A percentile compares a stretch with the other conserved stretches of the same genome.
Conservation (phyloP, 2,113 vertebrate genomes). For the Megaceryle maxima region DNA sequence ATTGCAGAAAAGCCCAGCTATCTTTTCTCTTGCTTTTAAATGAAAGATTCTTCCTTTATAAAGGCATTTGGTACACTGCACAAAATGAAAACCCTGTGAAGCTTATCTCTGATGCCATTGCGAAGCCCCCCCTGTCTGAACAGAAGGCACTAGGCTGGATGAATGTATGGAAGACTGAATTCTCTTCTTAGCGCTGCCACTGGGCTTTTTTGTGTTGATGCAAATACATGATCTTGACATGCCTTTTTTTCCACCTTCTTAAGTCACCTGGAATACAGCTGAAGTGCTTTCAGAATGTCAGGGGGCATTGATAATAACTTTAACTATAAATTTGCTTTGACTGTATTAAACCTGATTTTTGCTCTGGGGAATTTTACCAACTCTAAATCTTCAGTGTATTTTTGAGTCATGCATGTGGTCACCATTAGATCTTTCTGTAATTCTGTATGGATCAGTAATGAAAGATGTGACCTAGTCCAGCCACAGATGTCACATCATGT, state of each 20-base stretch:
- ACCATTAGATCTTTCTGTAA: background rate
- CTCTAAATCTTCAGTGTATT: background rate
- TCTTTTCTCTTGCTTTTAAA: background rate
- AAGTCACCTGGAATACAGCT: background rate
- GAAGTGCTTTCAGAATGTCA: background rate
- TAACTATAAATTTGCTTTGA: background rate
- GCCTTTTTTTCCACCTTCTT: background rate
- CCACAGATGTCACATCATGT: background rate
- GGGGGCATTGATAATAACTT: background rate
- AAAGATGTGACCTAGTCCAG: background rate
- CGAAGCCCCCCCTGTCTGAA: background rate
- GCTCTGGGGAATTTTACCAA: background rate
- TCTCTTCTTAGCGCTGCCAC: background rate
- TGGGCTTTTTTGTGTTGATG: background rate
- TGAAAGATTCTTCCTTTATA: background rate
- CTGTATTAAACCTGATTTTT: background rate
- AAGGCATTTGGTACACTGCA: background rate
- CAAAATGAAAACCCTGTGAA: background rate
- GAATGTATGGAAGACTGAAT: background rate
- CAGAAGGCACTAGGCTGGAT: background rate
- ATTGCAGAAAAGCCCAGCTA: background rate
- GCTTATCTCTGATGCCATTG: background rate
- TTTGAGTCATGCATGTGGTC: background rate
- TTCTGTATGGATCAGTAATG: background rate
- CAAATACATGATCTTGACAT: background rate